phyloP scores from a whole-genome alignment of 2,797 vertebrate species.

The Sebastes goodei region DNA sequence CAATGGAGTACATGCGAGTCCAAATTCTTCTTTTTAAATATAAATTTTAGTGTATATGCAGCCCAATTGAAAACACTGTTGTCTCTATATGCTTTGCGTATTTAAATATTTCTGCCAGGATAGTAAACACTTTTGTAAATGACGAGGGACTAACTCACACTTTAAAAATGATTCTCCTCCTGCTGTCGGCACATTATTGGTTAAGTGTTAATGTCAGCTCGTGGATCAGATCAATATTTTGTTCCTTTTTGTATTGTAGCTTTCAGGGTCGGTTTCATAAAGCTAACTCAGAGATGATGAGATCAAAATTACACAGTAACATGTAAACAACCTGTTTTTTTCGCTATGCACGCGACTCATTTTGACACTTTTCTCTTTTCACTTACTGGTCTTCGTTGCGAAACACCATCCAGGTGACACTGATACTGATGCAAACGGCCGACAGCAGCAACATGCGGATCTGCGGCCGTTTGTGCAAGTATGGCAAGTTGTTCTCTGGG shows the following conservation, averaged over 20 bases:
- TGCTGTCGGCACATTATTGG: not conserved
- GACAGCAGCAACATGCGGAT: constrained; percentile 90
- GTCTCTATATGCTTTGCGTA: not conserved
- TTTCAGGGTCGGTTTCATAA: not conserved
- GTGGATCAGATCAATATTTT: not conserved
- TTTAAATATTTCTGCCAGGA: too few relatives aligned
- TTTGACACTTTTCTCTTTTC: constrained; percentile 65
- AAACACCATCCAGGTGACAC: constrained; percentile 92
- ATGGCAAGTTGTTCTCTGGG: constrained; percentile 92
- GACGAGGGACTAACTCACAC: not conserved
- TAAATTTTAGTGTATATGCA: not conserved
- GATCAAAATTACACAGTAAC: not conserved
- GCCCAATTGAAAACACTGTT: not conserved
- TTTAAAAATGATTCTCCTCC: not conserved
- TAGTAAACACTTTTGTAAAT: not conserved
- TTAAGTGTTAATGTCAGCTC: not conserved
- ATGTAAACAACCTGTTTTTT: not conserved
- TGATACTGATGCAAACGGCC: constrained; percentile 85
- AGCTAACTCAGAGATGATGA: not conserved
- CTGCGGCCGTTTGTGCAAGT: constrained; percentile 92
- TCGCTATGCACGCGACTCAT: not conserved
- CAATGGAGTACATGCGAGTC: not conserved
- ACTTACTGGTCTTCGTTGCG: constrained; percentile 97
- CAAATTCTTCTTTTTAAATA: not conserved
- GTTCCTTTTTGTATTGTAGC: not conserved